phyloP scores from a whole-genome alignment of 2,113 vertebrate species.

The Amblyopsis rosae region DNA sequence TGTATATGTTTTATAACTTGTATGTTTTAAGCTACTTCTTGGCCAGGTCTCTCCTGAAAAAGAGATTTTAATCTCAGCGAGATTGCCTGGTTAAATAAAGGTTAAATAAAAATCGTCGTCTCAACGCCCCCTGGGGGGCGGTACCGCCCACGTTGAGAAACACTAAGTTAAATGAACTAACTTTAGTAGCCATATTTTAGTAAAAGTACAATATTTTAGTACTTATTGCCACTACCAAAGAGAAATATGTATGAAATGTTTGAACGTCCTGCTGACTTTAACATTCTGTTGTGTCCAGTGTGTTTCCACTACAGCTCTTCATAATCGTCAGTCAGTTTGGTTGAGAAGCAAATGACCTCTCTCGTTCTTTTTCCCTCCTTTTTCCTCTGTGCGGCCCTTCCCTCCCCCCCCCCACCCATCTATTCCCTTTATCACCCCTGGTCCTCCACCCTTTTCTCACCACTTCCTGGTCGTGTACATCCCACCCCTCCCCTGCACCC shows the following conservation, averaged over 20 bases:
- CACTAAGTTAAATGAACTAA: background rate
- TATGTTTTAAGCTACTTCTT: no score
- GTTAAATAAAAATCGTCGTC: no score
- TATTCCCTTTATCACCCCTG: background rate
- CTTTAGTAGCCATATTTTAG: background rate
- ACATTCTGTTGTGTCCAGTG: background rate
- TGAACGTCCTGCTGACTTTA: no score
- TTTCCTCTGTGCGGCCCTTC: background rate
- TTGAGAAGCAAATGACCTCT: background rate
- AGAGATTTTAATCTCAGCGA: no score
- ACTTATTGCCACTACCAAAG: constrained; percentile 14
- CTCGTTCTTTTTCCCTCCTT: background rate
- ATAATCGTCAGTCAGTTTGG: background rate
- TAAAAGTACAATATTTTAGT: background rate
- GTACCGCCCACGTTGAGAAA: no score
- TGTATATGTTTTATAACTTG: no score
- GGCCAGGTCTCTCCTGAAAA: no score
- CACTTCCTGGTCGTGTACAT: background rate
- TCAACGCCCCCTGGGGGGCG: no score
- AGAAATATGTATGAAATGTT: constrained; percentile 3
- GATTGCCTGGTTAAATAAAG: no score
- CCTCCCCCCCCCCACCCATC: background rate
- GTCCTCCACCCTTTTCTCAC: background rate
- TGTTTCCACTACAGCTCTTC: constrained; percentile 20
- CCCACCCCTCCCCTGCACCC: no score